Conservation (phyloP, 2,113 vertebrate species). For the Ophiodon elongatus region DNA sequence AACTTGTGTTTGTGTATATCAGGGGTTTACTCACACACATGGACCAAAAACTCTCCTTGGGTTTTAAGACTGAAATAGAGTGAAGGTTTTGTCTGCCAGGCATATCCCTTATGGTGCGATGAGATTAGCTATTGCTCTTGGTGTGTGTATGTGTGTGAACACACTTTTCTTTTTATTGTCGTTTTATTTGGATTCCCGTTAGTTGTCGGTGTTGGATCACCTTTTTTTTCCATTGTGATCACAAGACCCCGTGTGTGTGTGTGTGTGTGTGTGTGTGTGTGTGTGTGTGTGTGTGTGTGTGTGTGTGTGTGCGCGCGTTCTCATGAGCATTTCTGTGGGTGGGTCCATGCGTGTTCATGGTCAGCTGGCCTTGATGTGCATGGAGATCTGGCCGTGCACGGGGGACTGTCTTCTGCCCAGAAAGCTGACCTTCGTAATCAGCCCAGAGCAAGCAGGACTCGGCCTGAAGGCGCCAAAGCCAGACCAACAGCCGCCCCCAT, state of each 20-base stretch:
- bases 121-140: constrained; percentile 70
- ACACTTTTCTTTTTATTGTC: constrained; percentile 42
- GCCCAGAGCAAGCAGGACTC: constrained; percentile 57
- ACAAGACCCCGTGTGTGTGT: not conserved
- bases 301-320: not conserved
- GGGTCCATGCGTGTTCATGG: not conserved
- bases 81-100: constrained; percentile 72
- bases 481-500: constrained; percentile 9
- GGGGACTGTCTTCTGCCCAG: constrained; percentile 38
- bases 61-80: constrained; percentile 64
- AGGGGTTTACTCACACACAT: constrained; percentile 33
- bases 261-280: not conserved
- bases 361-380: constrained; percentile 36
- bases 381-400: constrained; percentile 26
- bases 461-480: constrained; percentile 37
- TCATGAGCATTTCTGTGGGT: not conserved
- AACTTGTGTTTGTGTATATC: constrained; percentile 58
- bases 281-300: no score
- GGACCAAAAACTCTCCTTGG: constrained; percentile 15
- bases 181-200: constrained; percentile 32
- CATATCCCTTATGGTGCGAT: constrained; percentile 70
- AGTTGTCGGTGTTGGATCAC: constrained; percentile 31
- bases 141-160: constrained; percentile 9
- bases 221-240: constrained; percentile 25
- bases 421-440: constrained; percentile 73